phyloP scores from a whole-genome alignment of 1,140 invertebrate genomes.

The Halyomorpha halys region DNA sequence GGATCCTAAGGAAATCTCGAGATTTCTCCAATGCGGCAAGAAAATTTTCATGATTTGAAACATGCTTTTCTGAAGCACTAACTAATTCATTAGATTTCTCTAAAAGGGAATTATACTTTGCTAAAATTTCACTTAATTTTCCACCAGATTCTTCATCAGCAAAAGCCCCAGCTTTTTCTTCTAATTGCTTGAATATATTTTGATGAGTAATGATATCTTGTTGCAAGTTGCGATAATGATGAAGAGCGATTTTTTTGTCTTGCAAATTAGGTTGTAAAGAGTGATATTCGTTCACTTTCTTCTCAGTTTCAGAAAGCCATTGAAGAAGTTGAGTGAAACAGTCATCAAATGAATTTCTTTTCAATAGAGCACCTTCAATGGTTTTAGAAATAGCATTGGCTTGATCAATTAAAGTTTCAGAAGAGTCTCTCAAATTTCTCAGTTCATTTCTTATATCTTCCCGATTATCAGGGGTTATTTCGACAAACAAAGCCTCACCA shows the following conservation, averaged over 20 bases:
- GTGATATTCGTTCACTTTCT: constrained; percentile 53
- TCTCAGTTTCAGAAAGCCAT: constrained; percentile 65
- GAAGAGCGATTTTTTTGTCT: constrained; percentile 75
- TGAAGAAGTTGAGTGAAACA: constrained; percentile 66
- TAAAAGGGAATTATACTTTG: constrained; percentile 55
- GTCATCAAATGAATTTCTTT: constrained; percentile 82
- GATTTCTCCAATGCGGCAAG: constrained; percentile 62
- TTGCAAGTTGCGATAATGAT: constrained; percentile 58
- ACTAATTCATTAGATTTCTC: constrained; percentile 58
- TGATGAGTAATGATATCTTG: constrained; percentile 76
- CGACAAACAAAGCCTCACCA: constrained; percentile 77
- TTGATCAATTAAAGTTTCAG: constrained; percentile 73
- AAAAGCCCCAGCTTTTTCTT: constrained; percentile 59
- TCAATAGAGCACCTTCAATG: constrained; percentile 73
- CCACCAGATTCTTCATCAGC: constrained; percentile 62
- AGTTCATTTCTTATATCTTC: constrained; percentile 74
- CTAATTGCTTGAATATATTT: constrained; percentile 63
- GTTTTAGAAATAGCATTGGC: constrained; percentile 74
- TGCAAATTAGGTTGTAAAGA: constrained; percentile 62
- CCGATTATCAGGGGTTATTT: constrained; percentile 73
- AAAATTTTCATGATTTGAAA: constrained; percentile 71
- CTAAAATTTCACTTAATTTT: constrained; percentile 55
- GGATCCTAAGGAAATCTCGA: constrained; percentile 58
- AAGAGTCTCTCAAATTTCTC: constrained; percentile 64
- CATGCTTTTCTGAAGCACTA: constrained; percentile 53